phyloP scores from a whole-genome alignment of 2,888 invertebrate species.

The Ellobium chinense region DNA sequence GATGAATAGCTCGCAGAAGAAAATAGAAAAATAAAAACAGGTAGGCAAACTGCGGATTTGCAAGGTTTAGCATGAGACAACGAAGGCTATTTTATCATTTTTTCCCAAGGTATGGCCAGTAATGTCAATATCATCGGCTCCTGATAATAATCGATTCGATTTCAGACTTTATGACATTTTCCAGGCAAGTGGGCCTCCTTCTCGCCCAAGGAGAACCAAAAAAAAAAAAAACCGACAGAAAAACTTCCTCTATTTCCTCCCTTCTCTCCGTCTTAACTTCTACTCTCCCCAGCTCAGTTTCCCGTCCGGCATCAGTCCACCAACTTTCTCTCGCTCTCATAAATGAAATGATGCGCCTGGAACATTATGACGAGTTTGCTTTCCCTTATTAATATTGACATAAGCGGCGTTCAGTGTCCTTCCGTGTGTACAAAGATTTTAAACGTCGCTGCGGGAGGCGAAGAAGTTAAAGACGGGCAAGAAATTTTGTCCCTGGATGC shows the following conservation, averaged over 20 bases:
- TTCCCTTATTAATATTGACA: slow-evolving; percentile 38
- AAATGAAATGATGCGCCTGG: slow-evolving; percentile 29
- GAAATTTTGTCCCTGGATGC: not conserved
- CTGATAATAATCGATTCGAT: not conserved
- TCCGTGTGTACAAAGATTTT: slow-evolving; percentile 29
- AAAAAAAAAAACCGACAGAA: no score
- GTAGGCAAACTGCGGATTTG: not conserved
- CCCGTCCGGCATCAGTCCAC: not conserved
- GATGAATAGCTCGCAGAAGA: no score
- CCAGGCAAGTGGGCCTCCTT: not conserved
- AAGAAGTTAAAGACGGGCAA: slow-evolving; percentile 20
- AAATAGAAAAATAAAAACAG: no score
- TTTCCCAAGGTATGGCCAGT: not conserved
- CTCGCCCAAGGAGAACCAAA: no score
- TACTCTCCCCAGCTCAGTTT: not conserved
- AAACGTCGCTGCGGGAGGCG: slow-evolving; percentile 12
- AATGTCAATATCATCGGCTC: not conserved
- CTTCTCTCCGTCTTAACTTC: not conserved
- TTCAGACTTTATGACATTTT: not conserved
- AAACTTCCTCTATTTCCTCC: not conserved
- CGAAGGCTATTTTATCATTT: not conserved
- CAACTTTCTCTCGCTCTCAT: not conserved
- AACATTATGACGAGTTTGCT: slow-evolving; percentile 32
- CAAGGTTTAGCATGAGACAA: not conserved
- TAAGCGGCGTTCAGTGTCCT: slow-evolving; percentile 25